These are phyloP conservation scores for Escarpia spicata DNA, from an alignment of 2,888 invertebrate species.

Conservation along the genomic window DNA sequence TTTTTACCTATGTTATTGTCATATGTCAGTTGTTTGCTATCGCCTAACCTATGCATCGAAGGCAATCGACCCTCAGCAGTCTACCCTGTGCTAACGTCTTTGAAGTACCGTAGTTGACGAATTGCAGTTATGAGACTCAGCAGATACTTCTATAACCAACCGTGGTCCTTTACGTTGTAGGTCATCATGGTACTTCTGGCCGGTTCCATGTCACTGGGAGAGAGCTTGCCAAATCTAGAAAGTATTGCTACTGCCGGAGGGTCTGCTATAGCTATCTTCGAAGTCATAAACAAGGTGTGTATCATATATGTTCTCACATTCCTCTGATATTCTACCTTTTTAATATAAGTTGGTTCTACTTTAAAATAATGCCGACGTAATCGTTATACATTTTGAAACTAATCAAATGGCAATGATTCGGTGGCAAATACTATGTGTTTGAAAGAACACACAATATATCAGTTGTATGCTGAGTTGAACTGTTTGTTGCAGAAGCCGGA, in stretches of 20 bases:
- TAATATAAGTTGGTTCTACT: too few species aligned
- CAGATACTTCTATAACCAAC: too few species aligned
- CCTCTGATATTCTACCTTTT: background rate
- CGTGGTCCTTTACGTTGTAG: background rate
- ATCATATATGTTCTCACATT: background rate
- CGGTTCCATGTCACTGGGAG: slow-evolving; percentile 72
- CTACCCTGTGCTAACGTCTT: background rate
- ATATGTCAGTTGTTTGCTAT: background rate
- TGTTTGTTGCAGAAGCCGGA: background rate
- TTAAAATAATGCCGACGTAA: too few species aligned
- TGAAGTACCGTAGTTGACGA: background rate
- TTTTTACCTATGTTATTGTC: too few species aligned
- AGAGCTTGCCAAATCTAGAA: slow-evolving; percentile 83
- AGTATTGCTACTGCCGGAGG: slow-evolving; percentile 82
- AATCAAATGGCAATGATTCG: too few species aligned
- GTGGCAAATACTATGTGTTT: too few species aligned
- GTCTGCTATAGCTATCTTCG: slow-evolving; percentile 73
- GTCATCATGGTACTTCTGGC: slow-evolving; percentile 36
- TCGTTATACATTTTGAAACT: too few species aligned
- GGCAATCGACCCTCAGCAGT: too few species aligned
- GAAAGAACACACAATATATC: too few species aligned
- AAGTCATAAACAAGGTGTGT: slow-evolving; percentile 62
- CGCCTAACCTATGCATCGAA: too few species aligned
- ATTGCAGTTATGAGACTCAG: too few species aligned
- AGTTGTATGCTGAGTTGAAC: too few species aligned